Conservation (phyloP, 2,888 invertebrate genomes). For the Petrophora chlorosata region DNA sequence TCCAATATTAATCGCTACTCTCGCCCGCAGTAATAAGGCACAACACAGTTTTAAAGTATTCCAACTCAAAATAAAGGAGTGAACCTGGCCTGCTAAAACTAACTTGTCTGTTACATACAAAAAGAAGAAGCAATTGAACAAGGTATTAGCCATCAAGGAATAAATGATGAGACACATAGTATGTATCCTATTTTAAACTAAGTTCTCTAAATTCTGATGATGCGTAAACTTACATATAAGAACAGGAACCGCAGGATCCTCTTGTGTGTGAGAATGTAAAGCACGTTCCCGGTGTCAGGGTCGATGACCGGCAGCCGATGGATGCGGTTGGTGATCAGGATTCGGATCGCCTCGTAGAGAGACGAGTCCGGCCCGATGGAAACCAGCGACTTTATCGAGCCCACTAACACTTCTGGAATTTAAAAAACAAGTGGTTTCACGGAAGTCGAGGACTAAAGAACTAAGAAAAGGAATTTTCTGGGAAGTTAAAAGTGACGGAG, state of each 20-base stretch:
- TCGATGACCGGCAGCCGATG: constrained; percentile 99
- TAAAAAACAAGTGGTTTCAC: constrained; percentile 3
- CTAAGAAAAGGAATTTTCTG: background rate
- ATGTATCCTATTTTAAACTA: too few species aligned
- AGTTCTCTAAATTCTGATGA: too few species aligned
- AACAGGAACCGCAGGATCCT: constrained; percentile 98
- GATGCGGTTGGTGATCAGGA: constrained; percentile 96
- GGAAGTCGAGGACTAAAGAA: background rate
- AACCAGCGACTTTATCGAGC: constrained; percentile 93
- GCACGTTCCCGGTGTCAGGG: constrained; percentile 96
- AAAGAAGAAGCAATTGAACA: too few species aligned
- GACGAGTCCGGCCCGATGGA: constrained; percentile 97
- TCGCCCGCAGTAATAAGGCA: too few species aligned
- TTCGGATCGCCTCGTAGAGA: constrained; percentile 96
- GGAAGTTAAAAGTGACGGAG: too few species aligned
- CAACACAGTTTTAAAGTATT: too few species aligned
- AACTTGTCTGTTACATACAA: too few species aligned
- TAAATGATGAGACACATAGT: too few species aligned
- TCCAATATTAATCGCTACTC: too few species aligned
- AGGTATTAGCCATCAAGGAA: too few species aligned
- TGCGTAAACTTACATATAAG: constrained; percentile 94
- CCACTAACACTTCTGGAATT: constrained; percentile 91
- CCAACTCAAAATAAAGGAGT: too few species aligned
- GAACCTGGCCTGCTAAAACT: too few species aligned
- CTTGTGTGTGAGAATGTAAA: constrained; percentile 99